Evolutionary conservation across 2,113 vertebrate genomes (phyloP).

Genomic region (Andinoacara biseriatus): DNA sequence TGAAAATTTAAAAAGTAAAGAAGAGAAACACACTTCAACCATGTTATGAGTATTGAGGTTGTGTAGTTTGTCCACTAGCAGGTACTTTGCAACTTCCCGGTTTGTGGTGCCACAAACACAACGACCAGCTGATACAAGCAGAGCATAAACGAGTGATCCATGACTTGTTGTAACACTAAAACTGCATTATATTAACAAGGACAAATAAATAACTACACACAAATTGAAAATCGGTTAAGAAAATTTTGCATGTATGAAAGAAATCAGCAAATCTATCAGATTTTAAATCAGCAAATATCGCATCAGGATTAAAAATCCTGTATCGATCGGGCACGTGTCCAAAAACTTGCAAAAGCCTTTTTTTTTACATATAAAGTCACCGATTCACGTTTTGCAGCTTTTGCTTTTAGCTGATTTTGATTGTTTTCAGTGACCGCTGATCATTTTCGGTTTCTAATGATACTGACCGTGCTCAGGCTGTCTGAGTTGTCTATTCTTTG

Average conservation of each 20-base stretch:
- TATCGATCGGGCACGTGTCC: not conserved
- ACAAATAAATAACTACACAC: not conserved
- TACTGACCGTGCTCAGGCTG: constrained; percentile 29
- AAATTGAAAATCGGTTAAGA: not conserved
- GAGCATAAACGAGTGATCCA: not conserved
- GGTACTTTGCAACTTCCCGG: not conserved
- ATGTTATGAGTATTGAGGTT: no score
- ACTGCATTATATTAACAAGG: not conserved
- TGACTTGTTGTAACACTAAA: not conserved
- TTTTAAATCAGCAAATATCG: not conserved
- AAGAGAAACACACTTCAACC: not conserved
- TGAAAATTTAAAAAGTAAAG: not conserved
- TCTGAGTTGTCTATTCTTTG: not conserved
- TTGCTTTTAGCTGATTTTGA: not conserved
- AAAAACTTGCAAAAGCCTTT: not conserved
- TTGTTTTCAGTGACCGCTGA: constrained; percentile 5
- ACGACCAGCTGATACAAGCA: not conserved
- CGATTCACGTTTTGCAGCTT: not conserved
- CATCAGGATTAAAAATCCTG: not conserved
- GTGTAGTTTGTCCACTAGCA: not conserved
- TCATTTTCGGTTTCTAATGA: constrained; percentile 9
- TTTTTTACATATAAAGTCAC: not conserved
- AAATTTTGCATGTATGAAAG: not conserved
- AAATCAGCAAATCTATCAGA: accelerated
- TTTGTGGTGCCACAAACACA: not conserved